These are phyloP conservation scores for Thalassarche chlororhynchos DNA, from an alignment of 2,113 vertebrate genomes.

Conservation along the genomic window DNA sequence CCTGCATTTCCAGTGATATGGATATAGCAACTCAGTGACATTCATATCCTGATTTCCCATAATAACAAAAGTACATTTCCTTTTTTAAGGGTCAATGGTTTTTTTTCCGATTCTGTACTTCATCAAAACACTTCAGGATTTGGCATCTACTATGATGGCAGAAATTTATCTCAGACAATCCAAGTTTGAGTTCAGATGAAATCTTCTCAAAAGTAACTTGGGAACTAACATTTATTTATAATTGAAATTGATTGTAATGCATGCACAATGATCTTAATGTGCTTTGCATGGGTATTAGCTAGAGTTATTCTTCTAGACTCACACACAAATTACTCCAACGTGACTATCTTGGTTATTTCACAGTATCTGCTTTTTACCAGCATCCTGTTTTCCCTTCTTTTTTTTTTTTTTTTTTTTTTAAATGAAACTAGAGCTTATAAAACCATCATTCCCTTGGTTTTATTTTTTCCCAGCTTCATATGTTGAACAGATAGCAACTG, in stretches of 20 bases:
- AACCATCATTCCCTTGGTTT: not conserved
- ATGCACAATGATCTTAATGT: not conserved
- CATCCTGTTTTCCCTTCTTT: not conserved
- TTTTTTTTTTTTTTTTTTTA: not conserved
- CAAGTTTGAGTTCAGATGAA: not conserved
- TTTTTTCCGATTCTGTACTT: not conserved
- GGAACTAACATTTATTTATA: not conserved
- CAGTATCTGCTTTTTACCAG: not conserved
- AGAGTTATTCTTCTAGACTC: not conserved
- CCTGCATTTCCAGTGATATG: not conserved
- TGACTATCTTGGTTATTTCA: not conserved
- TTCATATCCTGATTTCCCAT: not conserved
- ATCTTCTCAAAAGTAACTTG: not conserved
- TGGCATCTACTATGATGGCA: not conserved
- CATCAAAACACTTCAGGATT: not conserved
- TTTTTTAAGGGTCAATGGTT: not conserved
- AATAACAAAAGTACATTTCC: not conserved
- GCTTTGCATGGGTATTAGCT: not conserved
- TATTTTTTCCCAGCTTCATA: not conserved
- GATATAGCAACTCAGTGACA: not conserved
- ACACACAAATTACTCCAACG: not conserved
- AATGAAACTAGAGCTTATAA: not conserved
- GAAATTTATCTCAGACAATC: not conserved
- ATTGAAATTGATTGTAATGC: not conserved
- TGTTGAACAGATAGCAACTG: not conserved